Evolutionary conservation across 2,888 invertebrate species (phyloP).

Genomic region (Campoplex capitator): DNA sequence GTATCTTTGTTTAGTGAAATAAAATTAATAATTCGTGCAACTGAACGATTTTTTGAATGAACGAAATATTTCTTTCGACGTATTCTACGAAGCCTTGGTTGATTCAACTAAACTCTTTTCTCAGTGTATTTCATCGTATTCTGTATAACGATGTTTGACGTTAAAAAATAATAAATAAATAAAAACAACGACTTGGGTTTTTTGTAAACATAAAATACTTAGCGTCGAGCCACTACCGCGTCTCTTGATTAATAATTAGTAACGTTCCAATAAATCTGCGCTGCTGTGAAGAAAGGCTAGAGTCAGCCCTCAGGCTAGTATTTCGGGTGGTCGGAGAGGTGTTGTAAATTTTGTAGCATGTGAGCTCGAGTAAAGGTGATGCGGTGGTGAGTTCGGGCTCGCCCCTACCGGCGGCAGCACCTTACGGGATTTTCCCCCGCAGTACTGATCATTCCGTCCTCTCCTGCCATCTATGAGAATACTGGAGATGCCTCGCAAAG

Average conservation of each 20-base stretch:
- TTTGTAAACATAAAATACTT: too few relatives aligned
- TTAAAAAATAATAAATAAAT: too few relatives aligned
- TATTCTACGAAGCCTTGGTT: too few relatives aligned
- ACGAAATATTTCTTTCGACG: too few relatives aligned
- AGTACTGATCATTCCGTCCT: constrained; percentile 20
- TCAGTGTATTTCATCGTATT: too few relatives aligned
- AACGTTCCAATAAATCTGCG: neutral
- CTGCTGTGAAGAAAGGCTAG: neutral
- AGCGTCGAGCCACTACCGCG: too few relatives aligned
- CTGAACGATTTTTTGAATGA: too few relatives aligned
- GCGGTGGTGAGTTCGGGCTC: constrained; percentile 48
- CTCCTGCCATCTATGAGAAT: constrained; percentile 54
- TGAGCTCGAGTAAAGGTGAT: constrained; percentile 1
- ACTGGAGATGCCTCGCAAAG: constrained; percentile 4
- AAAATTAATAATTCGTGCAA: too few relatives aligned
- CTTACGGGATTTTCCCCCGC: constrained; percentile 9
- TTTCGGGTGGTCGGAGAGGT: constrained; percentile 4
- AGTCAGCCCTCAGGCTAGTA: neutral
- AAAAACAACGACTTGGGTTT: too few relatives aligned
- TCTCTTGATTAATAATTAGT: neutral
- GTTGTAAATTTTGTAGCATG: neutral
- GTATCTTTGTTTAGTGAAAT: too few relatives aligned
- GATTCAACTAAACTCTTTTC: too few relatives aligned
- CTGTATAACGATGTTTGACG: too few relatives aligned
- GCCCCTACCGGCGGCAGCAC: constrained; percentile 49